Evolutionary conservation across 1,140 invertebrate species (phyloP).

Genomic region (Bombus confusus): DNA sequence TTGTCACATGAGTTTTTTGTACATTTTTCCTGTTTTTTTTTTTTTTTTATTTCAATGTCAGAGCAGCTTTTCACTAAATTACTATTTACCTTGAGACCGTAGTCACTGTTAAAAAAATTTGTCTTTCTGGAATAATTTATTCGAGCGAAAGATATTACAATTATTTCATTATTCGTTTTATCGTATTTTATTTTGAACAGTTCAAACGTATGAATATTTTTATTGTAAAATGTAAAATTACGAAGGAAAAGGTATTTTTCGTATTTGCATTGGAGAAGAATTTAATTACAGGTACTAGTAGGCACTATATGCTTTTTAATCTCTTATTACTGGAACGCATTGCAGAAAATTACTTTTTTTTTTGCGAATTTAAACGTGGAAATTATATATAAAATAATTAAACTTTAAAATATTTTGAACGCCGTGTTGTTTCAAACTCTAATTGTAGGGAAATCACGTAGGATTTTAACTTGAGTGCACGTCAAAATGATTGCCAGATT

Average conservation of each 20-base stretch:
- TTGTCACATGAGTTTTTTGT: not conserved
- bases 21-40: not conserved
- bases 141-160: no score
- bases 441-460: not conserved
- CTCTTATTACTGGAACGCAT: no score
- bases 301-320: not conserved
- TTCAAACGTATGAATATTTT: no score
- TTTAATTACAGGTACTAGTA: not conserved
- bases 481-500: not conserved
- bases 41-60: not conserved
- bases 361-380: not conserved
- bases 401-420: not conserved
- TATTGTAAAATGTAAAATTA: no score
- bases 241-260: no score
- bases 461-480: not conserved
- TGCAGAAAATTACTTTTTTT: not conserved
- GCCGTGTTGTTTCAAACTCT: not conserved
- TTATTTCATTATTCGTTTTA: no score
- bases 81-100: not conserved
- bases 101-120: not conserved
- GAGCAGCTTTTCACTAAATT: not conserved
- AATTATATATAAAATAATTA: not conserved
- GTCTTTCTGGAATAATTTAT: no score
- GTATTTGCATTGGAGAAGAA: no score
- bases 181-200: no score